phyloP scores from a whole-genome alignment of 2,888 invertebrate species.

The Eucera pruinosa region DNA sequence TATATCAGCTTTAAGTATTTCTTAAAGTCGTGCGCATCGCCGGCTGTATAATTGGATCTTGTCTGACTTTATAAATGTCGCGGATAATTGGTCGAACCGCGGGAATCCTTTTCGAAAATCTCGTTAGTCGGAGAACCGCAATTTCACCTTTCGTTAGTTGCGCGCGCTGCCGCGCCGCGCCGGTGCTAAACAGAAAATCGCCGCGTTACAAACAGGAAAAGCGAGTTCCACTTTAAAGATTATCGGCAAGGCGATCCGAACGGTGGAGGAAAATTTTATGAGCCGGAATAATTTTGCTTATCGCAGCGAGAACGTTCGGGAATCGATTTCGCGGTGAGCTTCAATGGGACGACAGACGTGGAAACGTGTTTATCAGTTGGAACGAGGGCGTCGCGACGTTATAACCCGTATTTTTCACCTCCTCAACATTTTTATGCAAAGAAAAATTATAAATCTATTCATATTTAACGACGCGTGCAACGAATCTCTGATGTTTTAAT shows the following conservation, averaged over 20 bases:
- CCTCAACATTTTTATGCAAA: neutral
- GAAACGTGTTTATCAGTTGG: constrained; percentile 20
- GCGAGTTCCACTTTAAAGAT: constrained; percentile 34
- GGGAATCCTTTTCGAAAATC: constrained; percentile 37
- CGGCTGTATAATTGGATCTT: constrained; percentile 57
- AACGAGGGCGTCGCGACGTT: constrained; percentile 5
- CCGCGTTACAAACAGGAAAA: neutral
- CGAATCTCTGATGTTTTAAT: too few species aligned
- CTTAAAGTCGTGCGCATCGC: constrained; percentile 50
- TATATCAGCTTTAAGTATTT: constrained; percentile 59
- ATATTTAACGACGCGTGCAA: too few species aligned
- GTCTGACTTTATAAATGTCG: constrained; percentile 57
- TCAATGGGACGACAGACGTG: constrained; percentile 12
- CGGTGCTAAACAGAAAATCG: constrained; percentile 27
- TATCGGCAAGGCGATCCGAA: constrained; percentile 18
- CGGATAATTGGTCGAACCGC: constrained; percentile 51
- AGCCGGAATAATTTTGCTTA: constrained; percentile 42
- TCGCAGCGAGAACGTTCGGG: constrained; percentile 21
- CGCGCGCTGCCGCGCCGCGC: too few species aligned
- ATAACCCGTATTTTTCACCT: constrained; percentile 3
- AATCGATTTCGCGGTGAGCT: constrained; percentile 26
- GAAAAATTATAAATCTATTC: neutral
- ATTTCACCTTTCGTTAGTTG: constrained; percentile 35
- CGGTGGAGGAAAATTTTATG: constrained; percentile 26
- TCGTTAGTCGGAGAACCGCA: constrained; percentile 39